Conservation (phyloP, 2,797 vertebrate genomes). For the Discoglossus pictus region DNA sequence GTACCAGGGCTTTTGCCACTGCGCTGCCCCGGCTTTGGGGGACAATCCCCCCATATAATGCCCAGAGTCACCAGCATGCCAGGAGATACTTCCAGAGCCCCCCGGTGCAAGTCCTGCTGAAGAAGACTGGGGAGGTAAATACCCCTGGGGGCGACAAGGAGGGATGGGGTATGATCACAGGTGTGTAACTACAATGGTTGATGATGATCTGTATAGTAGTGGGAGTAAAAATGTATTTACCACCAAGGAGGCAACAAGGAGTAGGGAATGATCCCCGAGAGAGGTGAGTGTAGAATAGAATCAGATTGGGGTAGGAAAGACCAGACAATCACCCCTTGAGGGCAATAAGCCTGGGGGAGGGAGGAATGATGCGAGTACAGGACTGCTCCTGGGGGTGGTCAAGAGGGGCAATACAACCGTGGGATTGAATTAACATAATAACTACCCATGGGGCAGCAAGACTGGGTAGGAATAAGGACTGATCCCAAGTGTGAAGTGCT, state of each 20-base stretch:
- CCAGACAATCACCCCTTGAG: background rate
- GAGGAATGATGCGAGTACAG: too few relatives aligned
- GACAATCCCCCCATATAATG: slow-evolving; percentile 50
- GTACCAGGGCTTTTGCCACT: slow-evolving; percentile 26
- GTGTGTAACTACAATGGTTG: too few relatives aligned
- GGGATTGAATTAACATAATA: too few relatives aligned
- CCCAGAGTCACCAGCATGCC: slow-evolving; percentile 52
- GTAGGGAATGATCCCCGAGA: background rate
- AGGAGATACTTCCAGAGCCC: slow-evolving; percentile 54
- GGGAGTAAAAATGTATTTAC: too few relatives aligned
- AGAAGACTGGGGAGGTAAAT: slow-evolving; percentile 58
- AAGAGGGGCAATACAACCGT: too few relatives aligned
- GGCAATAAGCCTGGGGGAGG: too few relatives aligned
- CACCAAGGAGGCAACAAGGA: background rate
- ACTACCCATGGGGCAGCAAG: too few relatives aligned
- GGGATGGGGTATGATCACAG: too few relatives aligned
- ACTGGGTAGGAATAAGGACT: too few relatives aligned
- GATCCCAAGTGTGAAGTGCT: too few relatives aligned
- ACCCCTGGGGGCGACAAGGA: background rate
- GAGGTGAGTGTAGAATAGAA: background rate
- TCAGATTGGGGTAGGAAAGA: background rate
- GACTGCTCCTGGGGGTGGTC: too few relatives aligned
- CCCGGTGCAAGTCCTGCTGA: slow-evolving; percentile 55
- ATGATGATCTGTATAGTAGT: too few relatives aligned
- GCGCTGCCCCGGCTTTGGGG: slow-evolving; percentile 53